Evolutionary conservation across 2,113 vertebrate genomes (phyloP), one percentile per base, ranked within the genome.

Genomic region (Callipepla squamata): DNA sequence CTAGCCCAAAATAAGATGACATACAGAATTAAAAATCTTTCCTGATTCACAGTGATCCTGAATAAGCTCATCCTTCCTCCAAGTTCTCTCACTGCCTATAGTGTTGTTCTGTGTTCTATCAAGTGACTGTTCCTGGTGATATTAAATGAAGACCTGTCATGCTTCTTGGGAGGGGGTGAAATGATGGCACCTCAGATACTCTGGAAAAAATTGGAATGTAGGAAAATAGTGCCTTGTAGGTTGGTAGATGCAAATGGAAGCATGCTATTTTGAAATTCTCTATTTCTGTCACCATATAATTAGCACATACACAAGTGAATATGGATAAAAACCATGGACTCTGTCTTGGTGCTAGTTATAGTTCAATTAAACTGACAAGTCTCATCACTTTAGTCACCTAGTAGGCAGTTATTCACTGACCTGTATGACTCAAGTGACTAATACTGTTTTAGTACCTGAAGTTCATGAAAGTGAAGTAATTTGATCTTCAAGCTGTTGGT

Each of bases 201-300:
- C 47, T 79, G 28, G 51, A 23, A 79, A 65, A 30, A 72, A 50
- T 4, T 21, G 13, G 17, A 81, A 95, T 42, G 59, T n/a, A 63
- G 22, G 51, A 67, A 91, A 84, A 87, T 11, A 59, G 45, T 38
- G 13, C 17, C 25, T 81, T 72, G 78, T 38, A 38, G 12, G 23
- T 36, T 80, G 38, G 87, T 82, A 73, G 59, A 91, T 63, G 30
- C 11, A 76, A 89, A 58, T 85, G 13, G 40, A 82, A 83, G 23
- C 57, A 48, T 53, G 76, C 68, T 66, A 6, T 45, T 84, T 86
- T 83, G 32, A 90, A 89, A 47, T 25, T 25, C 15, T 91, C 76
- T 90, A 66, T 82, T 92, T 94, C 68, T 80, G 36, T 74, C 76
- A 70, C 45, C 9, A 1, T 65, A 20, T 72, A 57, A 92, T 90